Base-by-base conservation (phyloP, 2,888 invertebrate genomes). In the Oscheius myriophilus region DNA sequence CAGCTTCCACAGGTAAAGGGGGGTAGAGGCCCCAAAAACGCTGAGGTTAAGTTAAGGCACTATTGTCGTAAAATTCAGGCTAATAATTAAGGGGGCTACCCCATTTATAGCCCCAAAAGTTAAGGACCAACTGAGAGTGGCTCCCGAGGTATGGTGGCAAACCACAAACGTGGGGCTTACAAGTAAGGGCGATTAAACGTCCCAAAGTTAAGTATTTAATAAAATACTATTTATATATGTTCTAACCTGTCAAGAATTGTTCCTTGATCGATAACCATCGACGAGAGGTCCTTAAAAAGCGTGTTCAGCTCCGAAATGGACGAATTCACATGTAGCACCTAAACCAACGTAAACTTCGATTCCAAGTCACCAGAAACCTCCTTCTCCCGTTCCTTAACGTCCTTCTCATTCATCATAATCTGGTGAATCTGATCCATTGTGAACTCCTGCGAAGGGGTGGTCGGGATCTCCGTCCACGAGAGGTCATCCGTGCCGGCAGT, bases 251-350 rank as follows among this genome's bases (percentile, higher is more conserved):
- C 98, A 76, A 98, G 89, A 12, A 98, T 91, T 0, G 95, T 95
- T 1, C 97, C 97, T 90, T 91, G 91, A 81, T 91, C 91, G 12
- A 90, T 89, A 41, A 91, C 90, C 88, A 91, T 95, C 79, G 92
- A 91, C 0, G 96, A 94, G 69, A 98, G 93, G 85, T 93, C 92
- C 67, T 84, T 82, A 72, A 86, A 86, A 74, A 98, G 92, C 76
- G 94, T 92, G 87, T 96, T 96, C 73, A 98, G 90, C 87, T 98
- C 96, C 14, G 92, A 90, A 83, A 96, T 96, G 18, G 82, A 83
- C 18, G 81, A 78, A 71, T 84, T 83, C 25, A 86, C 82, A 21
- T 82, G 80, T 52, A 86, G 67, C 25, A 85, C 80, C 80, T 82
- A 57, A 26, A 57, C 7, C 42, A 21, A 18, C 21, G 39, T n/a